Evolutionary conservation across 2,797 vertebrate genomes (phyloP), one percentile per base, ranked within the genome.

Genomic region (Eulemur coronatus): DNA sequence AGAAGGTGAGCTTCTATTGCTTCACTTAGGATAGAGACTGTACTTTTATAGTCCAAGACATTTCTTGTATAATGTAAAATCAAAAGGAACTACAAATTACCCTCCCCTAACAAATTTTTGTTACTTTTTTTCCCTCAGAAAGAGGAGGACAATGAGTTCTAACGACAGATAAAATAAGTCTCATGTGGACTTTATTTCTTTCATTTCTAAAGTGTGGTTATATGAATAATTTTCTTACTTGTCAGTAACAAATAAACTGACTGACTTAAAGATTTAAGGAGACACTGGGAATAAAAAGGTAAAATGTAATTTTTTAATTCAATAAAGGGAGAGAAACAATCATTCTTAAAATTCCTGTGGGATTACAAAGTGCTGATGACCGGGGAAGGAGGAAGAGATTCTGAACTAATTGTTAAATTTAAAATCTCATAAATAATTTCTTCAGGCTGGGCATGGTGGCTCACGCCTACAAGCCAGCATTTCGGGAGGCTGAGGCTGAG

Each of bases 151-250:
- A 90, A 63, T 85, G 80, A 55, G 84, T 76, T 75, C 35, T 69
- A 92, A 79, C 63, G 30, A 91, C 52, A 73, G 24, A 57, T 30
- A 72, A 91, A 90, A 35, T 48, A 93, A 61, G 30, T 61, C 48
- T 73, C n/a, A 48, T 4, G 9, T 79, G 35, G 46, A 63, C 41
- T 82, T 93, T 75, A 70, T 59, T 59, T n/a, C 33, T 65, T 65
- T 65, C 17, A 18, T 48, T 67, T 97, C 26, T 76, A 46, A 85
- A 95, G 72, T 70, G 41, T 86, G 70, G 26, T 13, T 75, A 41
- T 61, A 26, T 92, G 73, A 87, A 57, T 96, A 90, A 69, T 73
- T 92, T 94, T 87, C 76, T 94, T 35, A 63, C 46, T 87, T 92
- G 14, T 67, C 18, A 61, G 15, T 87, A 80, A 84, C 24, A 63